Conservation (phyloP, 2,113 vertebrate genomes). For the Megaceryle torquata region DNA sequence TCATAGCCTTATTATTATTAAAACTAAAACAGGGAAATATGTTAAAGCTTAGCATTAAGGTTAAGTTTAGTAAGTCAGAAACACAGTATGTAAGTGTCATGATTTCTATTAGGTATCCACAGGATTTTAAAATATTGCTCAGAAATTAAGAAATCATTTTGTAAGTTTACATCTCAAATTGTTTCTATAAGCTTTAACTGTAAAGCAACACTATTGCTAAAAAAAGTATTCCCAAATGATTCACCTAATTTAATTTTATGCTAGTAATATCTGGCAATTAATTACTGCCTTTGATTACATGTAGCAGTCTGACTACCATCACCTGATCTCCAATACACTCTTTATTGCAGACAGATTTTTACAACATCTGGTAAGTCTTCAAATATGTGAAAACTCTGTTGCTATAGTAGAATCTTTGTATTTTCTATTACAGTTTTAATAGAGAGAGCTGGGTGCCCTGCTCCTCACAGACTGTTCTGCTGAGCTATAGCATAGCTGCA, state of each 20-base stretch:
- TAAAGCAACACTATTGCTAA: neutral
- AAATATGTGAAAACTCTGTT: neutral
- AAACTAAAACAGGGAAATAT: neutral
- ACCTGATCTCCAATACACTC: neutral
- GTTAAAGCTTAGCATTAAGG: neutral
- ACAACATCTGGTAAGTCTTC: neutral
- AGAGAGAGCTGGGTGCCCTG: neutral
- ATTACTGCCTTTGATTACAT: neutral
- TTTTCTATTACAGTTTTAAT: neutral
- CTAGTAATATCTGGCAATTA: neutral
- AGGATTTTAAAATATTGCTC: neutral
- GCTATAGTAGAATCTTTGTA: neutral
- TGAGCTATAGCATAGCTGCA: neutral
- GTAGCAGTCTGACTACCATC: neutral
- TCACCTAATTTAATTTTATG: neutral
- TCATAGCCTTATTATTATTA: neutral
- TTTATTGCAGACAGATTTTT: neutral
- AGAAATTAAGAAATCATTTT: neutral
- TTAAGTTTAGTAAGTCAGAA: neutral
- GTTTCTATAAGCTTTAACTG: neutral
- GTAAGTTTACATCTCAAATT: neutral
- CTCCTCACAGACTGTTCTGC: neutral
- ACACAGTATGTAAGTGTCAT: rapidly evolving
- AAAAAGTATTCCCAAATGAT: neutral
- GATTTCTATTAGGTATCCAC: neutral